Base-by-base conservation (phyloP, 2,888 invertebrate genomes). In the Cylloceria caligata region DNA sequence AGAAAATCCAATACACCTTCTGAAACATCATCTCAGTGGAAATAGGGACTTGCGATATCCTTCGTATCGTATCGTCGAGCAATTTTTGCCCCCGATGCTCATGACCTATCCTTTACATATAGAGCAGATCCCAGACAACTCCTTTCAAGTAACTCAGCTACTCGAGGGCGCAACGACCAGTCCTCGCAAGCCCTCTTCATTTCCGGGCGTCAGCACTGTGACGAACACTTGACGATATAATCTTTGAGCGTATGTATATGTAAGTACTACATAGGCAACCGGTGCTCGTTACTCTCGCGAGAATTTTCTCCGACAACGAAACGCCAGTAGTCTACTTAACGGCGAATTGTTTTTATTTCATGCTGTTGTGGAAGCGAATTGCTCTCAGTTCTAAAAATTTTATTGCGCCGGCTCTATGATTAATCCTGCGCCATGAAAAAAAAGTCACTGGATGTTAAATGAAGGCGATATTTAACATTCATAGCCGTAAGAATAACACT, bases 121-220 rank as follows among this genome's bases (percentile, higher is more conserved):
- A 57, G 2, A 30, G 30, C 55, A 55, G 5, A 27, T 36, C 24
- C 9, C 36, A 62, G 21, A 36, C 19, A 19, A 34, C 19, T 34
- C 39, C 39, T 81, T 71, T 76, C 80, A 47, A 76, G 60, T 71
- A 75, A 73, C 69, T 73, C 65, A 67, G 74, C 67, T 19, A 71
- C 79, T 75, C 62, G 71, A 72, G 75, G 75, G 72, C 71, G 60
- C 74, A 65, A 74, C 55, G 39, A 45, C 21, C 79, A 79, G 75
- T 57, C 74, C 67, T 62, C 69, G 75, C 80, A 75, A 73, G 82
- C 79, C 82, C 82, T 80, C 82, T 82, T 82, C 82, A 82, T 82
- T 82, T 82, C 82, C 82, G 82, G 75, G 72, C 75, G 82, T 82
- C 82, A 82, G 82, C 82, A 80, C 67, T 75, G 72, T 75, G 82